phyloP scores from a whole-genome alignment of 2,113 vertebrate genomes.

The Chlamydotis undulata region DNA sequence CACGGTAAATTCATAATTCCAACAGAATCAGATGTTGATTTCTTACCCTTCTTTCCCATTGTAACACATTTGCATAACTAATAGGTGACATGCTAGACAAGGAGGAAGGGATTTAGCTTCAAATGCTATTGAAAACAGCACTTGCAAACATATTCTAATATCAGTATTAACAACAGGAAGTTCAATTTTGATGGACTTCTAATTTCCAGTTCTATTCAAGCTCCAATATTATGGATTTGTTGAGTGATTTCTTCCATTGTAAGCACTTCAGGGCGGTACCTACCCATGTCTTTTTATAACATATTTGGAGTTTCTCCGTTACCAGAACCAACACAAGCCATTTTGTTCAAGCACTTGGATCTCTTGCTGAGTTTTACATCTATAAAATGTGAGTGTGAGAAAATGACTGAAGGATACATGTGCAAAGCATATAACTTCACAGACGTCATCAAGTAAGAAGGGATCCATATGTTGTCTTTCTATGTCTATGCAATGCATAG shows the following conservation, averaged over 20 bases:
- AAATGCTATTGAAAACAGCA: background rate
- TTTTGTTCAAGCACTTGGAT: background rate
- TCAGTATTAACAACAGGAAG: background rate
- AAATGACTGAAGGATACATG: background rate
- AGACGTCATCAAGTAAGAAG: background rate
- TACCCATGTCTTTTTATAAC: background rate
- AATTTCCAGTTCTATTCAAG: background rate
- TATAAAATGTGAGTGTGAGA: background rate
- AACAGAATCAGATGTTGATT: background rate
- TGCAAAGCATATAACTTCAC: background rate
- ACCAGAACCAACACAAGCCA: background rate
- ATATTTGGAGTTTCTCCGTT: background rate
- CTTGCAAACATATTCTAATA: background rate
- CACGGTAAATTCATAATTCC: background rate
- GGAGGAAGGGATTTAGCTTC: background rate
- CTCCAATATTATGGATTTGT: background rate
- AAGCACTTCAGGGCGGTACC: background rate
- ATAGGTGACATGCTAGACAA: background rate
- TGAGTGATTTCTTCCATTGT: background rate
- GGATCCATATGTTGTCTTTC: background rate
- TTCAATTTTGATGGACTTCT: background rate
- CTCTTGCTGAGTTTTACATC: background rate
- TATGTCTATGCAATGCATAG: background rate
- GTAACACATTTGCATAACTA: background rate
- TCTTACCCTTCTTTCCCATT: background rate